Percentiles rank a stretch among this genome's conserved stretches.
phyloP scores from a whole-genome alignment of 2,888 invertebrate species.

The Drosophila peninsularis region DNA sequence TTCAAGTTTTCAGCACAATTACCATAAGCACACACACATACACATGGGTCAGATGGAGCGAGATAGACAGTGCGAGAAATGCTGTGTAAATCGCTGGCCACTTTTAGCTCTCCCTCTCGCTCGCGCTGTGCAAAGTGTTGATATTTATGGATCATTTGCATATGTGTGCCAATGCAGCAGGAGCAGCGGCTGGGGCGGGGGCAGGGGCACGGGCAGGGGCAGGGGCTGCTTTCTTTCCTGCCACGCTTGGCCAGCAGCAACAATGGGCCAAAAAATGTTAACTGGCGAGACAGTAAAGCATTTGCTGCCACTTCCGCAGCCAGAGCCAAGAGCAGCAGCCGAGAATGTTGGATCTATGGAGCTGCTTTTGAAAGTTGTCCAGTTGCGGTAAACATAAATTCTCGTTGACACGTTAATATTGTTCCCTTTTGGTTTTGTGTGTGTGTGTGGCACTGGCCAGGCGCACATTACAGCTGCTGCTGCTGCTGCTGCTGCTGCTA shows the following conservation, averaged over 20 bases:
- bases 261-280: conserved; percentile 65
- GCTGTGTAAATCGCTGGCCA: conserved; percentile 70
- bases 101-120: conserved; percentile 65
- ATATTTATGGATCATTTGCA: conserved; percentile 80
- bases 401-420: conserved; percentile 80
- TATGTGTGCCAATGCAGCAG: conserved; percentile 65
- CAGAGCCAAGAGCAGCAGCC: conserved; percentile 5
- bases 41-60: conserved; percentile 16
- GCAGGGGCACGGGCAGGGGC: not conserved
- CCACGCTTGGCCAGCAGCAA: conserved; percentile 49
- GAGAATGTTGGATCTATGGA: conserved; percentile 54
- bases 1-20: conserved; percentile 78
- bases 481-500: conserved; percentile 33
- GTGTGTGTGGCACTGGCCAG: conserved; percentile 20
- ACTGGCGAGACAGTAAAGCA: conserved; percentile 78
- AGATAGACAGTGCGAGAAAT: conserved; percentile 35
- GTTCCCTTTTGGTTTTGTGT: conserved; percentile 73
- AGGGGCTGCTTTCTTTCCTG: conserved; percentile 40
- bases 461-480: conserved; percentile 37
- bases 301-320: conserved; percentile 75
- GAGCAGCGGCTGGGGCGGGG: not conserved
- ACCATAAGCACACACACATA: conserved; percentile 65
- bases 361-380: conserved; percentile 80
- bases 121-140: conserved; percentile 63
- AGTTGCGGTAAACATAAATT: conserved; percentile 80